Conservation (phyloP, 2,888 invertebrate genomes). For the Dione juno region DNA sequence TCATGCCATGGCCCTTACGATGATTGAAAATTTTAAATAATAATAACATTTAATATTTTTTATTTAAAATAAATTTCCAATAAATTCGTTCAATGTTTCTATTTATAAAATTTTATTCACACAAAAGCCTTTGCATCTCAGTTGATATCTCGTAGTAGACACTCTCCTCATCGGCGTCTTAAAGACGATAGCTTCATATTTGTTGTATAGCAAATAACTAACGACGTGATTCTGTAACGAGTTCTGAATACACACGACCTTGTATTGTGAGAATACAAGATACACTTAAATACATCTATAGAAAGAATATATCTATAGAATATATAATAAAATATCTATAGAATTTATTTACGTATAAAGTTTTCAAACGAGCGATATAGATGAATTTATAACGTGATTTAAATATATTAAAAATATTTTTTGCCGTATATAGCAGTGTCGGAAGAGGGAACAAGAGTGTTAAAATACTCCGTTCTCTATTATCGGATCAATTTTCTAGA, state of each 20-base stretch:
- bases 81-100: not conserved
- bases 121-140: constrained; percentile 16
- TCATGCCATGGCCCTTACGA: too few species aligned
- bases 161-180: constrained; percentile 43
- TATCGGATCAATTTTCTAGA: not conserved
- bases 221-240: constrained; percentile 30
- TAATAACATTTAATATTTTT: too few species aligned
- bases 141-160: constrained; percentile 32
- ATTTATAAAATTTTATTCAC: constrained; percentile 12
- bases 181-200: constrained; percentile 44
- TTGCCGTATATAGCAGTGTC: not conserved
- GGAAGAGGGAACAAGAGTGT: not conserved
- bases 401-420: not conserved
- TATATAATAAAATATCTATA: not conserved
- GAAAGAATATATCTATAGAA: not conserved
- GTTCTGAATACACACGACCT: constrained; percentile 13
- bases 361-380: too few species aligned
- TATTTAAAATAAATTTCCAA: too few species aligned
- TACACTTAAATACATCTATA: not conserved
- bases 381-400: not conserved
- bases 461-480: not conserved
- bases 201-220: constrained; percentile 44
- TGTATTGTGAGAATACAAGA: not conserved
- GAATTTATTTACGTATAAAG: not conserved
- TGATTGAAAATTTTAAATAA: too few species aligned